These are phyloP conservation scores for Callipepla squamata DNA, from an alignment of 2,113 vertebrate genomes.

Conservation along the genomic window DNA sequence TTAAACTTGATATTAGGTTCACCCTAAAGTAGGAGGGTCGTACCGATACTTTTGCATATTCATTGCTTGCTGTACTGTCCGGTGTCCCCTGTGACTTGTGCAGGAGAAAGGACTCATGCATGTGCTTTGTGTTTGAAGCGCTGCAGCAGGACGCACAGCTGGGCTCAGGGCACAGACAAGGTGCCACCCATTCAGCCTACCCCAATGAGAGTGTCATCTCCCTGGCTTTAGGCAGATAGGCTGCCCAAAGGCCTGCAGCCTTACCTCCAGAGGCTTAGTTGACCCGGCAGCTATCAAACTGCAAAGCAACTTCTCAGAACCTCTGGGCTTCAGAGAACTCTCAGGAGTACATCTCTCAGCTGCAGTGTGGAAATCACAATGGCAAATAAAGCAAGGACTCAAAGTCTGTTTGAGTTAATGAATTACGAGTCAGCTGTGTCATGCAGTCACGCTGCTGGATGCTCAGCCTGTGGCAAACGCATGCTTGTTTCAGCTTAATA, in stretches of 20 bases:
- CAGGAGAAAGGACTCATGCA: not conserved
- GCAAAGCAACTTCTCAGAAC: not conserved
- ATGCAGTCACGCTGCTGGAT: not conserved
- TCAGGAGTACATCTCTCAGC: not conserved
- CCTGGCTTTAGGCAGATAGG: not conserved
- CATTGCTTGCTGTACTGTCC: not conserved
- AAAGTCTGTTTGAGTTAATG: not conserved
- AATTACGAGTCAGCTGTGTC: not conserved
- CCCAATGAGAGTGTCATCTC: not conserved
- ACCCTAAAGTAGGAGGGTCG: not conserved
- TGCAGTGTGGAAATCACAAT: not conserved
- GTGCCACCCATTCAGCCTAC: not conserved
- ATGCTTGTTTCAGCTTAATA: not conserved
- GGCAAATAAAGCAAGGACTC: not conserved
- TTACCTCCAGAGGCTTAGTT: not conserved
- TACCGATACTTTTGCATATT: not conserved
- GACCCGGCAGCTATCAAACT: accelerated
- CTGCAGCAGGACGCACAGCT: not conserved
- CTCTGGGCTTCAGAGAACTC: not conserved
- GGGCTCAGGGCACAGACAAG: not conserved
- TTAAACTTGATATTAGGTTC: not conserved
- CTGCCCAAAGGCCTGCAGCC: accelerated
- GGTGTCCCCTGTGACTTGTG: not conserved
- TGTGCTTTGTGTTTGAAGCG: not conserved
- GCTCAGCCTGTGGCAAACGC: not conserved